phyloP scores from a whole-genome alignment of 1,140 invertebrate species.

The Drosophila teissieri region DNA sequence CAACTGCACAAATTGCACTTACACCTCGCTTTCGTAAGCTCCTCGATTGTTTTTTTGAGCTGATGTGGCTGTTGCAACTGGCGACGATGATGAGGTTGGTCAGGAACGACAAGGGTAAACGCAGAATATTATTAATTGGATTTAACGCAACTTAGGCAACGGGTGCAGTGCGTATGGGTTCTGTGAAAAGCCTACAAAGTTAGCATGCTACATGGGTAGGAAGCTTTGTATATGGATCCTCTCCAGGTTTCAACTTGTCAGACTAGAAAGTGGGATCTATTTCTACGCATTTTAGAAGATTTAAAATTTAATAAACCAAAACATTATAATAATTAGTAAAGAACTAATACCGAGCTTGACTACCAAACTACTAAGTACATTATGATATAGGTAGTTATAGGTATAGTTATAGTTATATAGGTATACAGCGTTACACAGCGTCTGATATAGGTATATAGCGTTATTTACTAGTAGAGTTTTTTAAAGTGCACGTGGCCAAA shows the following conservation, averaged over 20 bases:
- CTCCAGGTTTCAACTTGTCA: background rate
- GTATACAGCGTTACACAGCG: too few relatives aligned
- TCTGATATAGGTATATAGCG: too few relatives aligned
- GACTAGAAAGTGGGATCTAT: background rate
- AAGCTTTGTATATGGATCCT: background rate
- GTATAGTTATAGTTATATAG: too few relatives aligned
- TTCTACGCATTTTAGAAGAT: background rate
- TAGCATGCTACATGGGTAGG: background rate
- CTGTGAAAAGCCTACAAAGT: background rate
- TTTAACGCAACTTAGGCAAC: slow-evolving; percentile 73
- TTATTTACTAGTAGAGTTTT: background rate
- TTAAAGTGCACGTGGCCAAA: background rate
- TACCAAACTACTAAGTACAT: too few relatives aligned
- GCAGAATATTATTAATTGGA: slow-evolving; percentile 68
- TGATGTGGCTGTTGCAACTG: slow-evolving; percentile 3
- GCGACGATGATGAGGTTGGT: slow-evolving; percentile 4
- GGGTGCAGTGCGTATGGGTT: slow-evolving; percentile 38
- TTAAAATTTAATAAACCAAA: too few relatives aligned
- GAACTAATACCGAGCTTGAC: too few relatives aligned
- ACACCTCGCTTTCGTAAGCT: slow-evolving; percentile 54
- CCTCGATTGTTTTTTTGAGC: slow-evolving; percentile 18
- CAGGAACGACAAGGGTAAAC: background rate
- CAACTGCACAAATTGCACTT: slow-evolving; percentile 1
- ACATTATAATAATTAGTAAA: too few relatives aligned
- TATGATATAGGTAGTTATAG: too few relatives aligned